Evolutionary conservation across 1,140 invertebrate genomes (phyloP).

Genomic region (Caenorhabditis elegans): DNA sequence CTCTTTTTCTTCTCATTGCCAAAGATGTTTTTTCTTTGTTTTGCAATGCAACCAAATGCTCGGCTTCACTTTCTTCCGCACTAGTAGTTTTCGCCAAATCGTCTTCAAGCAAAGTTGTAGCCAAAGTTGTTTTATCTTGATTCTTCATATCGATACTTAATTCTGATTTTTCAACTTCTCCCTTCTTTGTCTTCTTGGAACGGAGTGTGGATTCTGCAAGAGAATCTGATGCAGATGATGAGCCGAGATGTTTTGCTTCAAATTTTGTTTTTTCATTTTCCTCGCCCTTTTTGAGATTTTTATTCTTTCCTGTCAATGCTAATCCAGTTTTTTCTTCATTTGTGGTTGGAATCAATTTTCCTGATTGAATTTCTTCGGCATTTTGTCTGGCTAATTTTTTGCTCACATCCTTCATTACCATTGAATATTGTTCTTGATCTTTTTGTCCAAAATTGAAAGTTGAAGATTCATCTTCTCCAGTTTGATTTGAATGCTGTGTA

Average conservation of each 20-base stretch:
- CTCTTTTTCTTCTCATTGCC: background rate
- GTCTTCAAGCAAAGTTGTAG: background rate
- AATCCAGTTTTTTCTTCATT: background rate
- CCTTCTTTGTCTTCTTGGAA: background rate
- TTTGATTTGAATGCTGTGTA: background rate
- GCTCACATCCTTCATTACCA: background rate
- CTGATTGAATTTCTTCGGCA: slow-evolving; percentile 15
- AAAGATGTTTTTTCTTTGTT: background rate
- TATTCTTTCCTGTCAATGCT: background rate
- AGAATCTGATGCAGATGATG: background rate
- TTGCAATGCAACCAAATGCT: background rate
- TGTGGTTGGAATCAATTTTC: background rate
- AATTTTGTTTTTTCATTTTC: background rate
- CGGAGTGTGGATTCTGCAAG: background rate
- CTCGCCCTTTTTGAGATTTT: background rate
- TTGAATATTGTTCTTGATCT: background rate
- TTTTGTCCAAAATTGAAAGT: background rate
- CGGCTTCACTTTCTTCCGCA: background rate
- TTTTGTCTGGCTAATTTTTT: background rate
- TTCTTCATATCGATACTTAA: background rate
- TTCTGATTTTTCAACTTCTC: background rate
- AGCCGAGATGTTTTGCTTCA: background rate
- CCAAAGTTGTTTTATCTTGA: background rate
- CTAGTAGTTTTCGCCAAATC: background rate
- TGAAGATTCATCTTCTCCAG: background rate